Evolutionary conservation across 2,888 invertebrate species (phyloP).

Genomic region (Alcis repandata): DNA sequence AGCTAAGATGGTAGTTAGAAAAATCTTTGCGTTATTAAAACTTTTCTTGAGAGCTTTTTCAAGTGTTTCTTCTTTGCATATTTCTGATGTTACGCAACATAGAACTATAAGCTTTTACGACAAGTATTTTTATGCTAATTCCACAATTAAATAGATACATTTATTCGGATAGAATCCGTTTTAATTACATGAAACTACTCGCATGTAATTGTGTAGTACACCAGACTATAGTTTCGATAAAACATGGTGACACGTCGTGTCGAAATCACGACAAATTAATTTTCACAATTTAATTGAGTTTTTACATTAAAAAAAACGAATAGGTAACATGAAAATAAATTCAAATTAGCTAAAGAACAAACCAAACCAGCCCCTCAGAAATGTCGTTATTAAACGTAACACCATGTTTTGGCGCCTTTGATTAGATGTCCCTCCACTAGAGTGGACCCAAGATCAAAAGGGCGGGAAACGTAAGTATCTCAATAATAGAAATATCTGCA

Average conservation of each 20-base stretch:
- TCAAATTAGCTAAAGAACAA: not conserved
- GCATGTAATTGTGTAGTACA: no score
- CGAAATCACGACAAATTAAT: no score
- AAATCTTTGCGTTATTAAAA: not conserved
- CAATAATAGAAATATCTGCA: constrained; percentile 74
- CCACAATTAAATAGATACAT: no score
- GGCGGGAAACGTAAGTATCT: constrained; percentile 51
- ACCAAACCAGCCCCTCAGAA: not conserved
- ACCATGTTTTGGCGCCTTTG: constrained; percentile 8
- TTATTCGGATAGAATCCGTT: no score
- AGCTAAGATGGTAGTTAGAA: not conserved
- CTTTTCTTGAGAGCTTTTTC: not conserved
- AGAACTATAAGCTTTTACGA: no score
- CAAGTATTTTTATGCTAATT: no score
- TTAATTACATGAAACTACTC: no score
- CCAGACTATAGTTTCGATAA: no score
- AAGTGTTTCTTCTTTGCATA: not conserved
- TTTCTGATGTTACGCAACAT: no score
- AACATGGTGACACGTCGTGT: no score
- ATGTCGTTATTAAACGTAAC: not conserved
- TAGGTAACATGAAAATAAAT: not conserved
- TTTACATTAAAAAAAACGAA: not conserved
- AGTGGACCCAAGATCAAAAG: constrained; percentile 32
- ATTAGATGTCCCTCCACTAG: constrained; percentile 22
- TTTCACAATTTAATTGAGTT: no score